Conservation (phyloP, 2,797 vertebrate species). For the Cyprinella venusta region DNA sequence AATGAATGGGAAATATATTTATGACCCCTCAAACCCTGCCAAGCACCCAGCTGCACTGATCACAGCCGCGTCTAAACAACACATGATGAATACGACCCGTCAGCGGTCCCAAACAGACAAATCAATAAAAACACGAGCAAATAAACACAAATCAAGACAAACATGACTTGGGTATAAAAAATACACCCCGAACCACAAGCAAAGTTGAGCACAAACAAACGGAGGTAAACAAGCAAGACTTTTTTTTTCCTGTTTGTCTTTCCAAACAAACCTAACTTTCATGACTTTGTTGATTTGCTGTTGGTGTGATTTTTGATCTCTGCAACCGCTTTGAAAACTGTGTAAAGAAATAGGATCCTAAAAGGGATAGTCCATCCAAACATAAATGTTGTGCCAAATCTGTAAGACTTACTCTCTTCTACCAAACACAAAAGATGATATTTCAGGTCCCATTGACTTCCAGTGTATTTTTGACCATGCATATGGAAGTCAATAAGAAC, state of each 20-base stretch:
- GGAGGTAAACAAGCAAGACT: conserved; percentile 18
- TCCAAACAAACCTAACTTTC: conserved; percentile 19
- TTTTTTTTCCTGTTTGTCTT: conserved; percentile 2
- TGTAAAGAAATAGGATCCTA: not conserved
- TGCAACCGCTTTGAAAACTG: not conserved
- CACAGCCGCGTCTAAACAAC: conserved; percentile 58
- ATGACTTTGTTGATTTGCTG: not conserved
- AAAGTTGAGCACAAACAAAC: conserved; percentile 30
- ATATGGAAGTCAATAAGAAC: not conserved
- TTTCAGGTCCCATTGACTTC: not conserved
- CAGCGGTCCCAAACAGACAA: conserved; percentile 49
- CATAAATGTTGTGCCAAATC: not conserved
- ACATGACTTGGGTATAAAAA: conserved; percentile 56
- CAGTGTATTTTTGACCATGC: not conserved
- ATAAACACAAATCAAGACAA: conserved; percentile 61
- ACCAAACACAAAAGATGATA: not conserved
- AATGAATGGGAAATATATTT: conserved; percentile 63
- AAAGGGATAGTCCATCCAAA: not conserved
- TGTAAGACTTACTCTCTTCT: not conserved
- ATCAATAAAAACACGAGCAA: conserved; percentile 51
- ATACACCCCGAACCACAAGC: conserved; percentile 38
- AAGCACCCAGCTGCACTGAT: conserved; percentile 52
- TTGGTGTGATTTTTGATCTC: conserved; percentile 12
- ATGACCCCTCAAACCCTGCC: conserved; percentile 53
- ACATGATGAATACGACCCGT: conserved; percentile 55